phyloP scores from a whole-genome alignment of 1,140 invertebrate species.

The Phymastichus coffea region DNA sequence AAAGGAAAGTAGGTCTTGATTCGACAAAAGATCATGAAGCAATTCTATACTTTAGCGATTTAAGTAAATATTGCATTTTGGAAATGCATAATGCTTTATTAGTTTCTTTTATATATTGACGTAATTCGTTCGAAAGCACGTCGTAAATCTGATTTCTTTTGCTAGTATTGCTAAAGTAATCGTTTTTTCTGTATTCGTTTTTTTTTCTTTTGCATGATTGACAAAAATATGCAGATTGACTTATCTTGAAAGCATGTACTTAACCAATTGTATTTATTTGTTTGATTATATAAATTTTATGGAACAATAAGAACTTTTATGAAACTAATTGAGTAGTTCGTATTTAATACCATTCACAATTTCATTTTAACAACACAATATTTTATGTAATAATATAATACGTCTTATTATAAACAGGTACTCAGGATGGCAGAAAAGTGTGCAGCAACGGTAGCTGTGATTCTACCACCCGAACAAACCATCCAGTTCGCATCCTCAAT shows the following conservation, averaged over 20 bases:
- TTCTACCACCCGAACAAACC: constrained; percentile 70
- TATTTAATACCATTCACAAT: too few relatives aligned
- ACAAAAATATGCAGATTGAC: too few relatives aligned
- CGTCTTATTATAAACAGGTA: constrained; percentile 53
- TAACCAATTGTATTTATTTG: too few relatives aligned
- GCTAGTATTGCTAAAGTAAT: background rate
- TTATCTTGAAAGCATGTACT: background rate
- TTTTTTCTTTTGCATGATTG: background rate
- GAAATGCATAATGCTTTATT: background rate
- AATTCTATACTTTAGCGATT: constrained; percentile 9
- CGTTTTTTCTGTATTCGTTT: background rate
- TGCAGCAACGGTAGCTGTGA: constrained; percentile 70
- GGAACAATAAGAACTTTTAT: too few relatives aligned
- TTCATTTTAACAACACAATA: too few relatives aligned
- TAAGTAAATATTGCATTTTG: too few relatives aligned
- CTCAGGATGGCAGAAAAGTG: constrained; percentile 65
- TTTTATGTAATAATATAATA: too few relatives aligned
- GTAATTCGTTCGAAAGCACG: too few relatives aligned
- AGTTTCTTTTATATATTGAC: background rate
- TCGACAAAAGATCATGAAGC: background rate
- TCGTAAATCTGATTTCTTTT: too few relatives aligned
- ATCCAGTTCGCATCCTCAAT: constrained; percentile 74
- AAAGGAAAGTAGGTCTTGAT: constrained; percentile 17
- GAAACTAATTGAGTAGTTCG: too few relatives aligned
- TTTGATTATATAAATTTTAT: too few relatives aligned